phyloP scores from a whole-genome alignment of 2,888 invertebrate species.

The Nomada hirtipes region DNA sequence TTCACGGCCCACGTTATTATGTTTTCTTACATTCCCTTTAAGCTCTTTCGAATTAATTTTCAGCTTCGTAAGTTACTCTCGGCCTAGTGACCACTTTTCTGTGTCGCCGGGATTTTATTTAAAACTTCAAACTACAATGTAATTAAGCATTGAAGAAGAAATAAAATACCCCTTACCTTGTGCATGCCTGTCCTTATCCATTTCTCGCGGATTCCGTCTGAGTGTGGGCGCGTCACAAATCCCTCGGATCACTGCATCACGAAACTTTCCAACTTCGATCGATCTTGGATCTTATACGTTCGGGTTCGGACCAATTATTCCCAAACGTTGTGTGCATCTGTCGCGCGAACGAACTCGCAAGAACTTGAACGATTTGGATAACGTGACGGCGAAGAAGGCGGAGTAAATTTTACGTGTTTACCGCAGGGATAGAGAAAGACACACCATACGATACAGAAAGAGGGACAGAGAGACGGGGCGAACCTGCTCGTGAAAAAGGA shows the following conservation, averaged over 20 bases:
- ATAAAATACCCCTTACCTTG: conserved; percentile 73
- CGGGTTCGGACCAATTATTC: conserved; percentile 52
- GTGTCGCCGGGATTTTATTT: too few species aligned
- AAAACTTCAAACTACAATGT: too few species aligned
- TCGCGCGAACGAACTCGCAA: conserved; percentile 46
- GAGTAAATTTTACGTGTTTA: conserved; percentile 47
- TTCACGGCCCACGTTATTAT: too few species aligned
- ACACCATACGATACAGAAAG: neutral
- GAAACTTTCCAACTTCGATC: conserved; percentile 73
- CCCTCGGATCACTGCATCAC: conserved; percentile 77
- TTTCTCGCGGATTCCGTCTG: conserved; percentile 71
- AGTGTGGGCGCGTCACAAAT: conserved; percentile 62
- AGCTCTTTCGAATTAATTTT: too few species aligned
- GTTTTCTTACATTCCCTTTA: too few species aligned
- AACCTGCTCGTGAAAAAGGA: conserved; percentile 24
- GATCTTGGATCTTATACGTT: conserved; percentile 51
- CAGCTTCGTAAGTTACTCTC: too few species aligned
- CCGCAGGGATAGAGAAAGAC: neutral
- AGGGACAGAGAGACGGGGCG: conserved; percentile 1
- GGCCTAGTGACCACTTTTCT: too few species aligned
- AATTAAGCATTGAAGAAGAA: neutral
- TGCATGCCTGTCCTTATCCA: conserved; percentile 80
- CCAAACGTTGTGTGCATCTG: conserved; percentile 66
- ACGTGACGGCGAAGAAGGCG: neutral
- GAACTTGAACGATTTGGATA: neutral